These are phyloP conservation scores for Tipula confusa DNA, from an alignment of 2,888 invertebrate species.

Conservation along the genomic window DNA sequence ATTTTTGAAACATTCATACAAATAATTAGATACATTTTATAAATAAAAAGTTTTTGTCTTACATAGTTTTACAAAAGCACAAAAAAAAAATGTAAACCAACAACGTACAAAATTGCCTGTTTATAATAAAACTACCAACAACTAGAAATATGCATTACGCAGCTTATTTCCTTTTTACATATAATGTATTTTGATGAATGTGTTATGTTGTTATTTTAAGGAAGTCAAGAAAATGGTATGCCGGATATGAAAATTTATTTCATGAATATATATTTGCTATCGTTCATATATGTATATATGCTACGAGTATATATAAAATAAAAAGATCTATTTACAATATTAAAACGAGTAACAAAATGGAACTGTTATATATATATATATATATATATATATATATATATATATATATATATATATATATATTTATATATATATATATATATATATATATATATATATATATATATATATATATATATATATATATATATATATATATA, in stretches of 20 bases:
- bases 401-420: no score
- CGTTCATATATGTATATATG: no score
- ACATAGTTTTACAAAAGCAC: background rate
- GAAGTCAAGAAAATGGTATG: constrained; percentile 25
- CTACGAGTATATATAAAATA: no score
- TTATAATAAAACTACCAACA: background rate
- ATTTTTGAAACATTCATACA: background rate
- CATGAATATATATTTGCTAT: background rate
- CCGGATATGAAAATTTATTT: constrained; percentile 20
- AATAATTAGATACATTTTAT: background rate
- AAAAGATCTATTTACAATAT: no score
- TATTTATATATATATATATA: no score
- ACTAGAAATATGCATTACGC: background rate
- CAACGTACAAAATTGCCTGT: background rate
- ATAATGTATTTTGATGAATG: constrained; percentile 12
- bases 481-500: no score
- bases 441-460: no score
- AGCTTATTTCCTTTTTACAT: constrained; percentile 14
- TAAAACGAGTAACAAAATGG: no score
- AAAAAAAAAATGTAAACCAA: background rate
- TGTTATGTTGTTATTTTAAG: constrained; percentile 20
- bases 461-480: no score
- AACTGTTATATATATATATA: no score
- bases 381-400: no score
- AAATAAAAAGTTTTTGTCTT: background rate